Percentiles rank a stretch among this genome's conserved stretches.
phyloP scores from a whole-genome alignment of 2,888 invertebrate genomes.

The Altica lythri region DNA sequence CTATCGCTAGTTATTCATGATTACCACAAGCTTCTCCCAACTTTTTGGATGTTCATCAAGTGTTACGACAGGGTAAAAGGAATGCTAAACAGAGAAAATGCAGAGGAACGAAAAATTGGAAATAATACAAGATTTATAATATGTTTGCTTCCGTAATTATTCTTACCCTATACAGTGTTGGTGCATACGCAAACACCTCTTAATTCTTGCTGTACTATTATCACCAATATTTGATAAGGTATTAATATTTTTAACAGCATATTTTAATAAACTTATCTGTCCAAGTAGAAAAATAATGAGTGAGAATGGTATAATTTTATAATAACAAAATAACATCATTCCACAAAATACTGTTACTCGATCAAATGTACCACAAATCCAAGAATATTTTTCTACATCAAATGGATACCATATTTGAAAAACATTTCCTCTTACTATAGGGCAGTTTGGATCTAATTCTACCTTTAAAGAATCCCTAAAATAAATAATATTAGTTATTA shows the following conservation, averaged over 20 bases:
- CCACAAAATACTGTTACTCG: conserved; percentile 9
- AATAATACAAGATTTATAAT: too few relatives aligned
- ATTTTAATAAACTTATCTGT: conserved; percentile 24
- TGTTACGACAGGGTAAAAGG: too few relatives aligned
- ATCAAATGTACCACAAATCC: conserved; percentile 21
- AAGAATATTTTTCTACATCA: conserved; percentile 13
- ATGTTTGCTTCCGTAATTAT: neutral
- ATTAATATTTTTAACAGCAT: conserved; percentile 9
- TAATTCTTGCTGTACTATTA: neutral
- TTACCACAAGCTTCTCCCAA: too few relatives aligned
- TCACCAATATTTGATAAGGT: too few relatives aligned
- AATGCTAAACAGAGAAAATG: too few relatives aligned
- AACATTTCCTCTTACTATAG: conserved; percentile 9
- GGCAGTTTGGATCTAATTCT: conserved; percentile 15
- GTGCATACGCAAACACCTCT: conserved; percentile 2
- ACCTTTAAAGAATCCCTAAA: conserved; percentile 6
- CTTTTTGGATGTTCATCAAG: too few relatives aligned
- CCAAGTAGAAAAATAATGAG: conserved; percentile 14
- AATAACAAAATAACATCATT: conserved; percentile 16
- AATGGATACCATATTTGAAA: conserved; percentile 28
- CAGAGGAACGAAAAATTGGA: too few relatives aligned
- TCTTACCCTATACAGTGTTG: conserved; percentile 18
- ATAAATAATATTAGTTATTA: neutral
- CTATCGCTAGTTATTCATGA: too few relatives aligned
- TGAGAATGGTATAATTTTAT: conserved; percentile 17